Base-by-base conservation (phyloP, 2,888 invertebrate species). In the Fragum whitleyi region DNA sequence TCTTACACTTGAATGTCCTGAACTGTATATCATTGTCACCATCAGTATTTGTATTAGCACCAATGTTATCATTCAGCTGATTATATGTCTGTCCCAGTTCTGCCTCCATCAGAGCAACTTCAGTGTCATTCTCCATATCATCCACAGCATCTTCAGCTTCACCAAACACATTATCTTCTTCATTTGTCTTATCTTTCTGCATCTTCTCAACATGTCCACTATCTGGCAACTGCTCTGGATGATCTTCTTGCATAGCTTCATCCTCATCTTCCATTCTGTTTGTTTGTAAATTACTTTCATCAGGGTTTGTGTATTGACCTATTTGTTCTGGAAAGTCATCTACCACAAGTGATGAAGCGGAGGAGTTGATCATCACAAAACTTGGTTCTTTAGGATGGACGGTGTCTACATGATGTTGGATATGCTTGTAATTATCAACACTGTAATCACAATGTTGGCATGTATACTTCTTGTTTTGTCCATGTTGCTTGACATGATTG, bases 381-480 rank as follows among this genome's bases (percentile, higher is more conserved):
- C 80, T 82, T 11, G 77, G 84, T 47, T 87, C 86, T 59, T 86
- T 81, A 2, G 87, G 85, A 67, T 90, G 90, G 39, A 86, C 82
- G 21, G 79, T 85, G 29, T 90, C 87, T 75, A 89, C 86, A 74
- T 91, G 92, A 57, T 89, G 86, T 36, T 88, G 85, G 16, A 92
- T 81, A 16, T 88, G 87, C 70, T 87, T 86, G 16, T 87, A 79
- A 39, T 88, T 88, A 74, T 93, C 91, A 9, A 88, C 83, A 67
- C 92, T 91, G 85, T 90, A 91, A 72, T 90, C 90, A 81, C 92
- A 92, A 67, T 88, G 79, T 36, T 87, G 83, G 78, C 92, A 92
- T 32, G 86, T 86, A 80, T 88, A 91, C 68, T 86, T 88, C 19
- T 86, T 79, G 57, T 88, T 88, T 6, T 83, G 79, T 16, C 87